Conservation (phyloP, 2,888 invertebrate genomes). For the Epiperipatus broadwayi region DNA sequence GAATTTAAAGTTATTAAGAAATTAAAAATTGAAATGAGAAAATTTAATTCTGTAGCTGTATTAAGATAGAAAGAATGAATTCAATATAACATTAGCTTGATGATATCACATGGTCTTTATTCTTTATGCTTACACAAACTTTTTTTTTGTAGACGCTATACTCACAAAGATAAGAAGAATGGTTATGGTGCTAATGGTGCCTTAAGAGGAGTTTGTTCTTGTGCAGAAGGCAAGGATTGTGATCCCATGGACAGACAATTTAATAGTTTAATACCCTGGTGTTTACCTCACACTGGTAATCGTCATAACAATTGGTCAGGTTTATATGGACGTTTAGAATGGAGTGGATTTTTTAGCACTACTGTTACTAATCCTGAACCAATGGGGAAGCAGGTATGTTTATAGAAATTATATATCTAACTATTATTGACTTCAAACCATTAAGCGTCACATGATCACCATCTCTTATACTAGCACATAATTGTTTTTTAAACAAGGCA, state of each 20-base stretch:
- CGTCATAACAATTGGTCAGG: constrained; percentile 71
- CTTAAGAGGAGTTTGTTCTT: constrained; percentile 54
- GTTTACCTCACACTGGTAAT: constrained; percentile 65
- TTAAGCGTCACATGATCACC: neutral
- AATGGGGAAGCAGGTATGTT: constrained; percentile 56
- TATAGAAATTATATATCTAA: neutral
- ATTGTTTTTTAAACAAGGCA: too few relatives aligned
- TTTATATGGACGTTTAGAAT: constrained; percentile 55
- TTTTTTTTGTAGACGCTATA: constrained; percentile 32
- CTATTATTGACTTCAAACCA: neutral
- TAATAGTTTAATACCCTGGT: constrained; percentile 70
- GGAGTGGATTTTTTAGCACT: constrained; percentile 67
- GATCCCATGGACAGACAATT: constrained; percentile 51
- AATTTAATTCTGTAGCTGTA: too few relatives aligned
- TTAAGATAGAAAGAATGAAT: too few relatives aligned
- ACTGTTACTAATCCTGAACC: constrained; percentile 61
- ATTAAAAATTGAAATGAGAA: too few relatives aligned
- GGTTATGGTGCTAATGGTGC: constrained; percentile 33
- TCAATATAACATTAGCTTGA: too few relatives aligned
- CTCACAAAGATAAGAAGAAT: constrained; percentile 36
- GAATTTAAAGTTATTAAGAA: too few relatives aligned
- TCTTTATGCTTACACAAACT: too few relatives aligned
- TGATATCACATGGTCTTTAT: too few relatives aligned
- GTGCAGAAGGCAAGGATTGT: constrained; percentile 40
- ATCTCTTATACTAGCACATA: too few relatives aligned